A percentile compares a stretch with the other conserved stretches of the same genome.
phyloP scores from a whole-genome alignment of 2,888 invertebrate genomes.

The Drosophila robusta region DNA sequence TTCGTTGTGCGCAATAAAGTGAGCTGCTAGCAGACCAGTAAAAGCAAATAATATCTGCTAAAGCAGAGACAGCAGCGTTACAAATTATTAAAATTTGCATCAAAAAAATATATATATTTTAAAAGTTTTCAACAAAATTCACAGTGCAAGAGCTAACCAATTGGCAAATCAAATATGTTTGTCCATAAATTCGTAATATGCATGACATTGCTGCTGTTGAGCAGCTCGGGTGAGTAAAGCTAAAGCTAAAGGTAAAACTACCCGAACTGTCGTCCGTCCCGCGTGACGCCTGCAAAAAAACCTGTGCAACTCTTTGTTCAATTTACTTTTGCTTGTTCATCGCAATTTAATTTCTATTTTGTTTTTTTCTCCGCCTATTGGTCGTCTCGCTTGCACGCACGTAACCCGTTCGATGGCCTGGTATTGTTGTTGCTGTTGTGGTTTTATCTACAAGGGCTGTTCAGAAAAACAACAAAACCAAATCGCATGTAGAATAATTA shows the following conservation, averaged over 20 bases:
- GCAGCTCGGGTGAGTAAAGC: conserved; percentile 72
- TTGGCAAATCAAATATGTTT: conserved; percentile 63
- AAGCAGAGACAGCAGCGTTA: conserved; percentile 7
- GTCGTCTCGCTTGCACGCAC: conserved; percentile 44
- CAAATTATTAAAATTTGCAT: conserved; percentile 8
- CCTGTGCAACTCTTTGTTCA: conserved; percentile 66
- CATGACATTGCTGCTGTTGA: conserved; percentile 62
- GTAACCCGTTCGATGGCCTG: conserved; percentile 43
- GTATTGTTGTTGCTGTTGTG: conserved; percentile 27
- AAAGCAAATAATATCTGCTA: conserved; percentile 11
- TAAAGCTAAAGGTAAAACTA: conserved; percentile 20
- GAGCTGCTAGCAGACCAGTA: conserved; percentile 21
- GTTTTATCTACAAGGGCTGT: conserved; percentile 48
- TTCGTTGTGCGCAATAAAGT: conserved; percentile 57
- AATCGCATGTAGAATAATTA: conserved; percentile 33
- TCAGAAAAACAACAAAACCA: conserved; percentile 17
- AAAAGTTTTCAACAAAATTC: conserved; percentile 2
- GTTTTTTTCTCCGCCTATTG: conserved; percentile 35
- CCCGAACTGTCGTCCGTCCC: neutral
- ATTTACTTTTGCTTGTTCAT: conserved; percentile 65
- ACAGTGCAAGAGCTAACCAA: conserved; percentile 10
- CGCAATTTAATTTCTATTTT: conserved; percentile 56
- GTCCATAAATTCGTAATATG: conserved; percentile 68
- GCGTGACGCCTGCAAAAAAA: conserved; percentile 27
- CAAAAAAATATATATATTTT: neutral